Conservation (phyloP, 2,113 vertebrate species). For the Chaenocephalus aceratus region DNA sequence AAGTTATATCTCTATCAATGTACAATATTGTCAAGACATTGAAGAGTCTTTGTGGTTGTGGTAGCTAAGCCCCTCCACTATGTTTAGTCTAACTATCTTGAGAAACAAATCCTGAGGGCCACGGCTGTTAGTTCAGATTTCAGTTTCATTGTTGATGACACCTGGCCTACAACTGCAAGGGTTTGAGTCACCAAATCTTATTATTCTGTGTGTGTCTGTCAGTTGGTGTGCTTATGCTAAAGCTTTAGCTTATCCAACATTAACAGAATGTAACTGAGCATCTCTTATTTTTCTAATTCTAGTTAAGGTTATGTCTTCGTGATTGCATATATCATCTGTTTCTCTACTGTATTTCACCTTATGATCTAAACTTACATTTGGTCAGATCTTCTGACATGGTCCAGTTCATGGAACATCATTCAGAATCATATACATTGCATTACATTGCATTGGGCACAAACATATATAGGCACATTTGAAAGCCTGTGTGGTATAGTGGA, state of each 20-base stretch:
- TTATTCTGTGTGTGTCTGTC: neutral
- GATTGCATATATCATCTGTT: neutral
- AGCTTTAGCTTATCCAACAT: neutral
- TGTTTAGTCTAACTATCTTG: slow-evolving; percentile 12
- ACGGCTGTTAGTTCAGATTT: slow-evolving; percentile 16
- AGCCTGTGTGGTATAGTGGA: neutral
- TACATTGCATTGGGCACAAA: neutral
- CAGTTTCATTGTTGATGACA: slow-evolving; percentile 20
- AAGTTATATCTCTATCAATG: neutral
- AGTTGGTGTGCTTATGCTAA: neutral
- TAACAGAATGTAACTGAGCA: neutral
- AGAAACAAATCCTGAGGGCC: slow-evolving; percentile 7
- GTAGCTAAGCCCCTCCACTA: neutral
- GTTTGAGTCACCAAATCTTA: slow-evolving; percentile 36
- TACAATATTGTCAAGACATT: neutral
- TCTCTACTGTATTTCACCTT: neutral
- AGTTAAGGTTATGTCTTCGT: neutral
- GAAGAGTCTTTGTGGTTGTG: too few species aligned
- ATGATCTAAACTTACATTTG: neutral
- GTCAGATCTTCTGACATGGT: neutral
- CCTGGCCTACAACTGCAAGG: slow-evolving; percentile 45
- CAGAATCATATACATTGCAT: neutral
- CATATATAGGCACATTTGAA: neutral
- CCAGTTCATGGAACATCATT: neutral
- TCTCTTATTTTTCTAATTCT: neutral